Percentiles rank a stretch among this genome's conserved stretches.
Evolutionary conservation across 1,140 invertebrate species (phyloP).

Genomic region (Drusus annulatus): DNA sequence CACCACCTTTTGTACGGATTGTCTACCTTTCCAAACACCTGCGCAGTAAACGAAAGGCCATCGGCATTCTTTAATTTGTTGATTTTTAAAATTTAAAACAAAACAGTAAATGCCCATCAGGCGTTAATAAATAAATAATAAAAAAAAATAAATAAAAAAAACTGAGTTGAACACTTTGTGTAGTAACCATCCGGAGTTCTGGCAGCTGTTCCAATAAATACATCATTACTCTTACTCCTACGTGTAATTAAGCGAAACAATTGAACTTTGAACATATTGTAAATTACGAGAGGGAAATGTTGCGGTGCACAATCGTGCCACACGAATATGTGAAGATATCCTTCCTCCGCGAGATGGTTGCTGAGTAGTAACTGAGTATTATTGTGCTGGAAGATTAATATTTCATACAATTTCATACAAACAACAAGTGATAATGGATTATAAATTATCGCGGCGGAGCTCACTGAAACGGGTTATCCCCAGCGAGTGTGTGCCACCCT

Average conservation of each 20-base stretch:
- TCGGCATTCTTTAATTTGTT: too few relatives aligned
- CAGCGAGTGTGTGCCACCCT: not conserved
- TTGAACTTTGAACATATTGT: constrained; percentile 34
- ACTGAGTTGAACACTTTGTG: too few relatives aligned
- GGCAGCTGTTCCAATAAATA: constrained; percentile 12
- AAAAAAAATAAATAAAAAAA: too few relatives aligned
- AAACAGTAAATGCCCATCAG: too few relatives aligned
- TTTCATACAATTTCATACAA: constrained; percentile 54
- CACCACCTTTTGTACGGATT: too few relatives aligned
- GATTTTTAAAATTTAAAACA: too few relatives aligned
- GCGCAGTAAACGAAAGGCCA: too few relatives aligned
- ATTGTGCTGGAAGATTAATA: constrained; percentile 56
- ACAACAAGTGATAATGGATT: constrained; percentile 58
- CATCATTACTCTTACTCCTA: constrained; percentile 39
- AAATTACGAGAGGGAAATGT: constrained; percentile 35
- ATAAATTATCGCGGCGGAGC: constrained; percentile 46
- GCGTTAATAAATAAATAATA: too few relatives aligned
- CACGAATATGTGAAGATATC: constrained; percentile 44
- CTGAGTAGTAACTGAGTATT: constrained; percentile 6
- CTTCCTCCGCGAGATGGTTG: constrained; percentile 38
- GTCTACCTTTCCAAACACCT: too few relatives aligned
- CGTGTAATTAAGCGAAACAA: constrained; percentile 33
- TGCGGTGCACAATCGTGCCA: constrained; percentile 39
- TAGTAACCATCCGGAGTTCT: too few relatives aligned
- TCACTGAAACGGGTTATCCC: constrained; percentile 14